Evolutionary conservation across 2,113 vertebrate species (phyloP).

Genomic region (Fregata magnificens): DNA sequence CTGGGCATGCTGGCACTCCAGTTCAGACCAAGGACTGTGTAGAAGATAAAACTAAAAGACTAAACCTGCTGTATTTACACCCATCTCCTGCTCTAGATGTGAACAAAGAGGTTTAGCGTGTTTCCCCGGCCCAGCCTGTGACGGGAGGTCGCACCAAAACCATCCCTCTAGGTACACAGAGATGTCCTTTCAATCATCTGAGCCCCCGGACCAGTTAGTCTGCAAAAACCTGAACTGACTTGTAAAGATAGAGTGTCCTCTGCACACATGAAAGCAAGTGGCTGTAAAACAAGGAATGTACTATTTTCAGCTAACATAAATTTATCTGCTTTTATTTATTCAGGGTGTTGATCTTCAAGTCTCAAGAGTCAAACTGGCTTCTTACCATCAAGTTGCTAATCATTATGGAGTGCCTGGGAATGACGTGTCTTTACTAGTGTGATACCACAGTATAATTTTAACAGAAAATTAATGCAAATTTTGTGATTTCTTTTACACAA

Average conservation of each 20-base stretch:
- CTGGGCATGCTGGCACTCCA: background rate
- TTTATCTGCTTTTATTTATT: background rate
- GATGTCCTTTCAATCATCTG: background rate
- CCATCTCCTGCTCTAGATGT: background rate
- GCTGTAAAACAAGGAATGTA: background rate
- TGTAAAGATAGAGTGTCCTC: background rate
- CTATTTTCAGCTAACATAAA: background rate
- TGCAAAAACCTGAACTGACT: background rate
- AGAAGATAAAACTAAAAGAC: background rate
- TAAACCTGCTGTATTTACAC: background rate
- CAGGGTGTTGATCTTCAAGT: background rate
- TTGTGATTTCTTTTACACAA: background rate
- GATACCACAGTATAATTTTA: background rate
- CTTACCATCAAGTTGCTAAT: background rate
- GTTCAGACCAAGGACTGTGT: background rate
- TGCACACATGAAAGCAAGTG: background rate
- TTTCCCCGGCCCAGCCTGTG: background rate
- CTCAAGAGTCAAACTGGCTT: background rate
- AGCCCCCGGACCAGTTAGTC: background rate
- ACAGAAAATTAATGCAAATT: background rate
- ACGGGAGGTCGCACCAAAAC: background rate
- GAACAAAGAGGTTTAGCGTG: background rate
- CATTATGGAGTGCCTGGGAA: background rate
- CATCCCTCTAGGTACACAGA: background rate
- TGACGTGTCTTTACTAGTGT: background rate